Conservation (phyloP, 2,113 vertebrate species). For the Platycercus adscitus region DNA sequence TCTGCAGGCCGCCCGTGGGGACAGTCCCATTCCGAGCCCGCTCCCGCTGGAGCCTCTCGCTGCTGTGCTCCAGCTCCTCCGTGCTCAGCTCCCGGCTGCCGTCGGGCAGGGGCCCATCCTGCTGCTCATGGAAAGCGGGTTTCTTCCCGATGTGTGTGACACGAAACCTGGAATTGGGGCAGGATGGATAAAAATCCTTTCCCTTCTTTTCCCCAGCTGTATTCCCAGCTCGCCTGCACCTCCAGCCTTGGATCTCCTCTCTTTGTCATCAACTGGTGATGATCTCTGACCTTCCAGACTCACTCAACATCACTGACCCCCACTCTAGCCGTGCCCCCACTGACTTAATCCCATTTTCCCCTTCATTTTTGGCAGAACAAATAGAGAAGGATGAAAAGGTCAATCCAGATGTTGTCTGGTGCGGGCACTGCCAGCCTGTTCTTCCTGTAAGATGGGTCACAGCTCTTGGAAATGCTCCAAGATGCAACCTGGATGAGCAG, state of each 20-base stretch:
- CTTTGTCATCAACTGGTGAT: neutral
- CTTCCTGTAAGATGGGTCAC: neutral
- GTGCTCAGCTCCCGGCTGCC: slow-evolving; percentile 63
- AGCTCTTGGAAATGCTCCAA: neutral
- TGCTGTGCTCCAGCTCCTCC: slow-evolving; percentile 50
- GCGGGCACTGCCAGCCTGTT: neutral
- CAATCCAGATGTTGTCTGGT: neutral
- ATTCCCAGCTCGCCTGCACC: neutral
- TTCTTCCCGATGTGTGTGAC: slow-evolving; percentile 92
- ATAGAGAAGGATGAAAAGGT: neutral
- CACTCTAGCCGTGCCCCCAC: too few species aligned
- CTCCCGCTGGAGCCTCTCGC: slow-evolving; percentile 44
- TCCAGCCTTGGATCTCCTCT: neutral
- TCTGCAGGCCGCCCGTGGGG: slow-evolving; percentile 24
- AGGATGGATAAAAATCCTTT: neutral
- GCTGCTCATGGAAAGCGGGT: slow-evolving; percentile 70
- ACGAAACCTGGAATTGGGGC: slow-evolving; percentile 78
- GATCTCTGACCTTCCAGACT: neutral
- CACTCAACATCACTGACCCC: neutral
- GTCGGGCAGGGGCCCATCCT: slow-evolving; percentile 58
- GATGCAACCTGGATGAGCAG: neutral
- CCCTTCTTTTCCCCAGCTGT: neutral
- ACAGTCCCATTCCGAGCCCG: slow-evolving; percentile 57
- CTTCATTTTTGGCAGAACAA: neutral
- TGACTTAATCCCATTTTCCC: neutral